These are phyloP conservation scores for Parambassis ranga DNA, from an alignment of 2,797 vertebrate species.

Conservation along the genomic window DNA sequence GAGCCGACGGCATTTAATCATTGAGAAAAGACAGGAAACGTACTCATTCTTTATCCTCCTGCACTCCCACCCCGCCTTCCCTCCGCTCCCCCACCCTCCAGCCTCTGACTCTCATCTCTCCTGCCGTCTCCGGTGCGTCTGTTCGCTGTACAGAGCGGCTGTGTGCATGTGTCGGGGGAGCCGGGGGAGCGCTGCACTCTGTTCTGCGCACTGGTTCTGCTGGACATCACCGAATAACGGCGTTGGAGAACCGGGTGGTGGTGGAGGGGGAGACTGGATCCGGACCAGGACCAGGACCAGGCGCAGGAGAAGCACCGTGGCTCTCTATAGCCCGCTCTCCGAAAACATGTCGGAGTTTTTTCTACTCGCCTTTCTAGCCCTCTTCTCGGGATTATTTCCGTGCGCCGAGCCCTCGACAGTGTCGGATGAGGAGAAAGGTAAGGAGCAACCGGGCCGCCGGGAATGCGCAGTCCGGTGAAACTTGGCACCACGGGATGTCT, in stretches of 20 bases:
- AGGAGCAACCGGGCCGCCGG: slow-evolving; percentile 55
- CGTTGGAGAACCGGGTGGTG: slow-evolving; percentile 61
- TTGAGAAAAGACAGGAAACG: slow-evolving; percentile 67
- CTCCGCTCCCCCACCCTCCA: slow-evolving; percentile 6
- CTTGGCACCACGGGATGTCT: slow-evolving; percentile 60
- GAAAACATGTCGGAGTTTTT: slow-evolving; percentile 82
- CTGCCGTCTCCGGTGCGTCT: slow-evolving; percentile 56
- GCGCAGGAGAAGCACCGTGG: slow-evolving; percentile 75
- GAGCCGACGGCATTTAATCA: slow-evolving; percentile 69
- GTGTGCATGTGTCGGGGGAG: slow-evolving; percentile 70
- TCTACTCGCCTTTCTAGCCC: slow-evolving; percentile 74
- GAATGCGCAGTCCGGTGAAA: slow-evolving; percentile 70
- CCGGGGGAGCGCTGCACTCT: slow-evolving; percentile 69
- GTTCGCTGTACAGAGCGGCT: slow-evolving; percentile 52
- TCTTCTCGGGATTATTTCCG: slow-evolving; percentile 81
- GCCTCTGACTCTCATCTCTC: slow-evolving; percentile 35
- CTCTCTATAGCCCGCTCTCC: slow-evolving; percentile 74
- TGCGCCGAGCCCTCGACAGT: slow-evolving; percentile 68
- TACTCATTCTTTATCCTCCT: slow-evolving; percentile 56
- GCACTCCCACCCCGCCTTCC: slow-evolving; percentile 46
- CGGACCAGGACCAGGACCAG: slow-evolving; percentile 58
- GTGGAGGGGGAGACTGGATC: slow-evolving; percentile 66
- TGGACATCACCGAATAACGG: slow-evolving; percentile 74
- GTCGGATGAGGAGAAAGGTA: slow-evolving; percentile 78
- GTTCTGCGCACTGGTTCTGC: slow-evolving; percentile 72